Base-by-base conservation (phyloP, 2,797 vertebrate species). In the Hoplostethus atlanticus region DNA sequence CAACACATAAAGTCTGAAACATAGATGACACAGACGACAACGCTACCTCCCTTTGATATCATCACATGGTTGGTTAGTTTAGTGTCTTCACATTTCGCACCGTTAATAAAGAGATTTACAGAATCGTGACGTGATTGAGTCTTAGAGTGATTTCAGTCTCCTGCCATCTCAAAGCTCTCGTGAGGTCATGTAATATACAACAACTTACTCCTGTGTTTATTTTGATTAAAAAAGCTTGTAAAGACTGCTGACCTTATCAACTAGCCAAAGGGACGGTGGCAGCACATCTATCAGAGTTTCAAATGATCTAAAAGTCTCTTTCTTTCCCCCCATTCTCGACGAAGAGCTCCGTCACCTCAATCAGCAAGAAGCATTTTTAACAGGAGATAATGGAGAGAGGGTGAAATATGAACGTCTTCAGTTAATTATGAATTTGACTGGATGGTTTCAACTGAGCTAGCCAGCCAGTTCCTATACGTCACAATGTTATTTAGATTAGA, bases 301-400 rank as follows among this genome's bases (percentile, higher is more conserved):
- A 60, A 62, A 36, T 36, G 12, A 51, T 64, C 31, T 4, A 38
- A 56, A 68, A 72, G 30, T 64, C 34, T 40, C 6, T 64, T 53
- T 64, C 48, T 53, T 16, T 64, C 36, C 10, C 21, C 21, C 9
- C 12, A 17, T 55, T 25, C 8, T 58, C 47, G 4, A 56, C 61
- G 31, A 55, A 65, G 17, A 56, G 44, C 25, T 54, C 54, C 54
- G 52, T 74, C 73, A 57, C 64, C 81, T 74, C 73, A 64, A 76
- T 77, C 73, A 74, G 7, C 40, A 55, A 31, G 48, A 51, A 30
- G 50, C 53, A 64, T 65, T 68, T 57, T 67, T 40, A 66, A 65
- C 67, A 57, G 11, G 38, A 68, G 63, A 79, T 64, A 62, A 69
- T 51, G 34, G 60, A 69, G 31, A 50, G 12, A 15, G 17, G 13